A percentile compares a stretch with the other conserved stretches of the same genome.
These are phyloP conservation scores for Atethmia centrago DNA, from an alignment of 2,888 invertebrate species.

Conservation along the genomic window DNA sequence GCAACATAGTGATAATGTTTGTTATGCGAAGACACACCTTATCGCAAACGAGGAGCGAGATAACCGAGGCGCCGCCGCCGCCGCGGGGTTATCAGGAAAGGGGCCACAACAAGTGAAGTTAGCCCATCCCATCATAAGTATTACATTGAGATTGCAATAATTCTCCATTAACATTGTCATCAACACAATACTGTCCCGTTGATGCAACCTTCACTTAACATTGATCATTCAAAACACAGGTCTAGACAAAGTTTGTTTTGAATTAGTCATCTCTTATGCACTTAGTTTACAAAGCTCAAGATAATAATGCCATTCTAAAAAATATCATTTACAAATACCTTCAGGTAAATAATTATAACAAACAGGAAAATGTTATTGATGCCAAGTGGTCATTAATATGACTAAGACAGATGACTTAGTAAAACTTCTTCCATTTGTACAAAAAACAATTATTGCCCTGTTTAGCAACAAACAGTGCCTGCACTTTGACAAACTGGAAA, in stretches of 20 bases:
- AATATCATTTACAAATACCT: conserved; percentile 15
- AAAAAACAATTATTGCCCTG: too few relatives aligned
- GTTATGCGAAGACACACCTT: conserved; percentile 9
- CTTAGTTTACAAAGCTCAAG: conserved; percentile 21
- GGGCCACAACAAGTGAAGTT: neutral
- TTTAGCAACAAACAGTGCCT: too few relatives aligned
- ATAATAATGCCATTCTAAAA: conserved; percentile 11
- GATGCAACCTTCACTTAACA: conserved; percentile 18
- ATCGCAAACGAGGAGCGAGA: conserved; percentile 21
- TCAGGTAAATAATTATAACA: neutral
- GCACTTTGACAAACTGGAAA: neutral
- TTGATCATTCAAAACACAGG: conserved; percentile 1
- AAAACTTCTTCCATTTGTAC: neutral
- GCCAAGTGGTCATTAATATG: neutral
- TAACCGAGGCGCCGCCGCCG: neutral
- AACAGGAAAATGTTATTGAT: conserved; percentile 12
- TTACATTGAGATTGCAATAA: neutral
- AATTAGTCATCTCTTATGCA: conserved; percentile 26
- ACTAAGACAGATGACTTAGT: neutral
- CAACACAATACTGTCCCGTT: neutral
- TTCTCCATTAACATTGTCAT: neutral
- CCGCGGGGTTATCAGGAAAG: conserved; percentile 38
- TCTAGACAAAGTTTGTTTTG: conserved; percentile 13
- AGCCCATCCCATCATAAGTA: neutral
- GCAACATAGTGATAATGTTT: conserved; percentile 15